Percentiles rank a stretch among this genome's conserved stretches.
phyloP scores from a whole-genome alignment of 53 echinoderm and acorn worm species.

The Paracentrotus lividus region DNA sequence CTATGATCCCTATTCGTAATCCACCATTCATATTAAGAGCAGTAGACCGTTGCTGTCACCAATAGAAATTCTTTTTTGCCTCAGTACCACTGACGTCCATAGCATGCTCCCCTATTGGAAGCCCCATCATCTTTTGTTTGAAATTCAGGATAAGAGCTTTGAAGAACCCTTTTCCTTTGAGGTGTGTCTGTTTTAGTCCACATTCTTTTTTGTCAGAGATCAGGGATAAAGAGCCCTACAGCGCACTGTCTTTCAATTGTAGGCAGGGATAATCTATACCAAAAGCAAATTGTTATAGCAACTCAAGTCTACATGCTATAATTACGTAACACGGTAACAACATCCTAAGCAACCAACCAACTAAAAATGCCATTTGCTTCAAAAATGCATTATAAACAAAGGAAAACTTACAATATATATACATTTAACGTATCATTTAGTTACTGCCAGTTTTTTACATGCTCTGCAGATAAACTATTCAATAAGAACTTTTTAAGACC shows the following conservation, averaged over 20 bases:
- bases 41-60: background rate
- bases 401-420: no score
- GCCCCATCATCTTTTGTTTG: conserved; percentile 47
- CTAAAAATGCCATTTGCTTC: background rate
- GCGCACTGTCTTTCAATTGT: conserved; percentile 13
- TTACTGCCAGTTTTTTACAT: no score
- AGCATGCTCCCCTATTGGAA: background rate
- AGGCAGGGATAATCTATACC: background rate
- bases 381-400: background rate
- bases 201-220: background rate
- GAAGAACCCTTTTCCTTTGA: background rate
- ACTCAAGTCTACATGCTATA: background rate
- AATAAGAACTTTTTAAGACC: no score
- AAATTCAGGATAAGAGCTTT: background rate
- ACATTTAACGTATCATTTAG: background rate
- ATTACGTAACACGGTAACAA: no score
- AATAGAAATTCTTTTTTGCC: conserved; percentile 28
- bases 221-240: background rate
- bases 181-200: conserved; percentile 46
- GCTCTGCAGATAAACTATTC: no score
- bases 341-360: conserved; percentile 10
- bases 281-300: conserved; percentile 15
- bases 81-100: background rate
- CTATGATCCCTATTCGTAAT: background rate
- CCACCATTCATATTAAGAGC: background rate